Evolutionary conservation across 2,888 invertebrate genomes (phyloP), one percentile per base, ranked within the genome.

Genomic region (Diploptera punctata): DNA sequence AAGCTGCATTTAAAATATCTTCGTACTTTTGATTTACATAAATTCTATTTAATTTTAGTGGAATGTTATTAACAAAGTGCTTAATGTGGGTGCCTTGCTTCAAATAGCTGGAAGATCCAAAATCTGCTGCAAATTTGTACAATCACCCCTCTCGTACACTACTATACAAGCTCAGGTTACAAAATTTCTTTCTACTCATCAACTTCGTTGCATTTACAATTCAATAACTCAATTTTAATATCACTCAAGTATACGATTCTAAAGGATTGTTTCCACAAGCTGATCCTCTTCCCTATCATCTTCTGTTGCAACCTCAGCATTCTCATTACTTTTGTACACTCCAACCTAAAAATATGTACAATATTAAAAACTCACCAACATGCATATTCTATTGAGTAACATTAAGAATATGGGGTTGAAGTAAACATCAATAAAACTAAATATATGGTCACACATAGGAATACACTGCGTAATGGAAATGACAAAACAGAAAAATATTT

Each of bases 251-350:
- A 24, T 21, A 21, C 16, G 10, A 10, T 29, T n/a, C 62, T 70
- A 70, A 7, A 70, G 52, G 18, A 70, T 65, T 21, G 70, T 70
- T 65, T 70, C 70, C 33, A 70, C 49, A 33, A 69, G 60, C 62
- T 47, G n/a, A 2, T 33, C 47, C 18, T 70, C 44, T 19, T 24
- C 26, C 2, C 21, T 68, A 16, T 10, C 60, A 31, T 29, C 52
- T 33, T 13, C 9, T 26, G 24, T 38, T 16, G 24, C 44, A 26
- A 16, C 61, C 44, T 18, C 31, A 19, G 2, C 26, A 67, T 3
- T 43, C 49, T 54, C 65, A 3, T 57, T 9, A n/a, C n/a, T 29
- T 65, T 44, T 65, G 18, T 65, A 47, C 18, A 65, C 24, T 16
- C 65, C 65, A 65, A 65, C 65, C 65, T 65, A 44, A 13, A 65